A percentile compares a stretch with the other conserved stretches of the same genome.
Conservation (phyloP, 2,888 invertebrate species). For the Hofmannophila pseudospretella region DNA sequence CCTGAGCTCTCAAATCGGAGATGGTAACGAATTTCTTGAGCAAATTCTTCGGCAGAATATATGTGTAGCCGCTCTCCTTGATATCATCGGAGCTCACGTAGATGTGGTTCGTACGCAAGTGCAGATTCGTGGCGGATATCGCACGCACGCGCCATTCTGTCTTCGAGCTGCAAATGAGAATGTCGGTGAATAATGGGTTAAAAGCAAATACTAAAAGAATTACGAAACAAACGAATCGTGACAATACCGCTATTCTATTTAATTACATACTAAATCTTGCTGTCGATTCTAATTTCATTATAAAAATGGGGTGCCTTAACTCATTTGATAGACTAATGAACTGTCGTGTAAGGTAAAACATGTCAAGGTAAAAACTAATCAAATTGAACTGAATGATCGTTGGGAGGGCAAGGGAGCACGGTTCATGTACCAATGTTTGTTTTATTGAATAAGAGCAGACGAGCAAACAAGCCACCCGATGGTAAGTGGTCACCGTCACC, state of each 20-base stretch:
- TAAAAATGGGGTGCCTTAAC: too few relatives aligned
- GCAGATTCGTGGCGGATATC: slow-evolving; percentile 98
- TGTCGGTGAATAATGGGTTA: not conserved
- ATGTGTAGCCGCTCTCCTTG: slow-evolving; percentile 99
- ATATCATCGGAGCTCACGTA: slow-evolving; percentile 99
- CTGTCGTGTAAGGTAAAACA: too few relatives aligned
- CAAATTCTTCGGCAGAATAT: slow-evolving; percentile 95
- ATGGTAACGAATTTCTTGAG: slow-evolving; percentile 99
- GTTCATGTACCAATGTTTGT: too few relatives aligned
- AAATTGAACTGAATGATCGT: too few relatives aligned
- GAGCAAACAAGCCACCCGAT: too few relatives aligned
- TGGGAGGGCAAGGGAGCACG: too few relatives aligned
- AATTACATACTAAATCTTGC: not conserved
- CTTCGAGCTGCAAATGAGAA: slow-evolving; percentile 85
- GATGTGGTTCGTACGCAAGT: slow-evolving; percentile 98
- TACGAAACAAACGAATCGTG: too few relatives aligned
- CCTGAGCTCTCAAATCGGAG: slow-evolving; percentile 97
- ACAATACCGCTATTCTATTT: not conserved
- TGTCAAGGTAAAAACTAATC: too few relatives aligned
- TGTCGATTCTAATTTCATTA: not conserved
- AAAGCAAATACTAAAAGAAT: not conserved
- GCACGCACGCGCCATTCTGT: slow-evolving; percentile 99
- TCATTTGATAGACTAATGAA: too few relatives aligned
- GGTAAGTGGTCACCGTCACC: too few relatives aligned
- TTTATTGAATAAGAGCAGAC: too few relatives aligned